Evolutionary conservation across 2,888 invertebrate genomes (phyloP).

Genomic region (Auanema sp.): DNA sequence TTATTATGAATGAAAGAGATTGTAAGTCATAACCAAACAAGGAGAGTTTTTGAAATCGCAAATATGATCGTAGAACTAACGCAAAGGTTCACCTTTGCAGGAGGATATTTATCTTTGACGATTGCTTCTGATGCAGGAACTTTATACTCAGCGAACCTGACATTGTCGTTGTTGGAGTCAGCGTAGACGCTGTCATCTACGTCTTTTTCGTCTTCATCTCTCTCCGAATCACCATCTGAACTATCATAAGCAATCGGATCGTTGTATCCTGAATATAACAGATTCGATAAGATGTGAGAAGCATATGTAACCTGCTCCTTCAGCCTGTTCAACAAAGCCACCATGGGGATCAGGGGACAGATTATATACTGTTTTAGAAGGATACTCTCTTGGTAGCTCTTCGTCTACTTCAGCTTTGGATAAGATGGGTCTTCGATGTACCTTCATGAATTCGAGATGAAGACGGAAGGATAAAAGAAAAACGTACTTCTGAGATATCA

Average conservation of each 20-base stretch:
- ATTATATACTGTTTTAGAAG: conserved; percentile 22
- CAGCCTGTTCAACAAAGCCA: conserved; percentile 16
- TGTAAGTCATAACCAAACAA: too few relatives aligned
- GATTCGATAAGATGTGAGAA: too few relatives aligned
- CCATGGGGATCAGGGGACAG: conserved; percentile 24
- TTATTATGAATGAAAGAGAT: too few relatives aligned
- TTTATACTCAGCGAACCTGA: neutral
- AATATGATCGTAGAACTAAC: too few relatives aligned
- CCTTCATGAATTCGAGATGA: conserved; percentile 10
- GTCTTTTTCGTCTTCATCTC: conserved; percentile 10
- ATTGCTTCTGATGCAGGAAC: too few relatives aligned
- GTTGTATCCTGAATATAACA: too few relatives aligned
- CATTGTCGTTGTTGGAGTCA: neutral
- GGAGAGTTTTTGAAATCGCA: too few relatives aligned
- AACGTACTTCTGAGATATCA: conserved; percentile 27
- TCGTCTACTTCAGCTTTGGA: conserved; percentile 21
- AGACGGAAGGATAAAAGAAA: neutral
- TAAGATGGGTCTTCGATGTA: conserved; percentile 36
- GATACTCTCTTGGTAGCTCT: conserved; percentile 34
- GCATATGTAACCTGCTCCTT: neutral
- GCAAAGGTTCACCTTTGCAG: too few relatives aligned
- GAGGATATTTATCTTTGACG: too few relatives aligned
- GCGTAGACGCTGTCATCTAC: neutral
- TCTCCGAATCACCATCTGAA: neutral
- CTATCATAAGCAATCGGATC: too few relatives aligned